A percentile compares a stretch with the other conserved stretches of the same genome.
These are phyloP conservation scores for Drosophila infuscata DNA, from an alignment of 2,888 invertebrate species.

Conservation along the genomic window DNA sequence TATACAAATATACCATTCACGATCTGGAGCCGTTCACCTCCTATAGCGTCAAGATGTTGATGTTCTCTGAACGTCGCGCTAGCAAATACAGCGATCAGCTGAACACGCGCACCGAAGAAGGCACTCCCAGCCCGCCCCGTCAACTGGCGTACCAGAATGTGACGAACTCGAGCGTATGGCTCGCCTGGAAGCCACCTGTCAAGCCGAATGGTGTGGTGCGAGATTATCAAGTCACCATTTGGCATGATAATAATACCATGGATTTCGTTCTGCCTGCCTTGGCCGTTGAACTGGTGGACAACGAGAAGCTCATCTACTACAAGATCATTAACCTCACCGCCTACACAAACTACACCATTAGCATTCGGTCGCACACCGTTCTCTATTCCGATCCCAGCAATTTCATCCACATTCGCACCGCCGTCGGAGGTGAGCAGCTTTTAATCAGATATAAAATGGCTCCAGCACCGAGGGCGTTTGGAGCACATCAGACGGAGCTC, in stretches of 20 bases:
- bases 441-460: not conserved
- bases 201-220: conserved; percentile 90
- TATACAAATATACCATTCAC: conserved; percentile 86
- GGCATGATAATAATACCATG: conserved; percentile 37
- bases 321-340: conserved; percentile 85
- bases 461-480: no score
- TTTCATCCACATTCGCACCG: conserved; percentile 86
- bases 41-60: conserved; percentile 90
- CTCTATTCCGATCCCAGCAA: conserved; percentile 88
- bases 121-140: conserved; percentile 87
- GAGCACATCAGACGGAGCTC: conserved; percentile 89
- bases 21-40: conserved; percentile 90
- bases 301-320: conserved; percentile 61
- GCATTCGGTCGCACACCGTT: conserved; percentile 90
- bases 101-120: conserved; percentile 90
- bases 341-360: conserved; percentile 89
- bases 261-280: conserved; percentile 39
- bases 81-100: conserved; percentile 87
- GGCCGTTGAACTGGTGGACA: conserved; percentile 52
- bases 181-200: conserved; percentile 88
- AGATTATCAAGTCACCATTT: conserved; percentile 44
- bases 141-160: conserved; percentile 43
- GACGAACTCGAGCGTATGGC: conserved; percentile 37
- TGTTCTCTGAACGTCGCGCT: conserved; percentile 87
- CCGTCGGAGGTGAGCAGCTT: conserved; percentile 86